Evolutionary conservation across 37 sponge, comb jelly and placozoan genomes (phyloP), one percentile per base, ranked within the genome.

Genomic region (Dysidea cf. avara): DNA sequence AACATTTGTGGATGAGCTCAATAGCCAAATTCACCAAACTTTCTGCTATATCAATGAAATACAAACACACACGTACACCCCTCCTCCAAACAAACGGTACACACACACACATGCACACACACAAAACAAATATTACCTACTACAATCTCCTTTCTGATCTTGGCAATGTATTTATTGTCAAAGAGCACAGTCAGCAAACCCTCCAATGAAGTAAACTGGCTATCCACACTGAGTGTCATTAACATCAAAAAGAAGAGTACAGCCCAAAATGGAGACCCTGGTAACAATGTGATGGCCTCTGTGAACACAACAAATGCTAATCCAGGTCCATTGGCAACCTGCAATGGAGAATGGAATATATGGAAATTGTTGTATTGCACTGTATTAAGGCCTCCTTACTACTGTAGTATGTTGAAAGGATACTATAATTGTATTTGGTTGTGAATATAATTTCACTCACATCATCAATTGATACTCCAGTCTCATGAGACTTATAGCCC

Each of bases 171-270:
- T 20, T 81, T 78, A 29, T 62, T 68, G 69, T 95, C 93, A 26
- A 50, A 43, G 29, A 92, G 64, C 20, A 81, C 82, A 40, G 96
- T 86, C 21, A 91, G 70, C 52, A 95, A 37, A 0, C 70, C 75
- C 68, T 98, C 93, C 74, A 98, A 5, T 50, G 85, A 86, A 24
- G 87, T 92, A 81, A 98, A 95, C 82, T 90, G 87, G 28, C 90
- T 89, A 66, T 88, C 95, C 68, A 98, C 68, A 0, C 94, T 96
- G 54, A 98, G 86, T 5, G 78, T 55, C 16, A 98, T 48, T 26
- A 98, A 68, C 99, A 98, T 98, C 51, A 89, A 16, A 48, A 95
- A 98, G 90, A 98, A 98, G 29, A 98, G 82, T 25, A 94, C 53
- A 0, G 93, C 81, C 99, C 99, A 98, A n/a, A 98, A 54, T 34